Evolutionary conservation across 2,797 vertebrate genomes (phyloP).

Genomic region (Pseudochromis fuscus): DNA sequence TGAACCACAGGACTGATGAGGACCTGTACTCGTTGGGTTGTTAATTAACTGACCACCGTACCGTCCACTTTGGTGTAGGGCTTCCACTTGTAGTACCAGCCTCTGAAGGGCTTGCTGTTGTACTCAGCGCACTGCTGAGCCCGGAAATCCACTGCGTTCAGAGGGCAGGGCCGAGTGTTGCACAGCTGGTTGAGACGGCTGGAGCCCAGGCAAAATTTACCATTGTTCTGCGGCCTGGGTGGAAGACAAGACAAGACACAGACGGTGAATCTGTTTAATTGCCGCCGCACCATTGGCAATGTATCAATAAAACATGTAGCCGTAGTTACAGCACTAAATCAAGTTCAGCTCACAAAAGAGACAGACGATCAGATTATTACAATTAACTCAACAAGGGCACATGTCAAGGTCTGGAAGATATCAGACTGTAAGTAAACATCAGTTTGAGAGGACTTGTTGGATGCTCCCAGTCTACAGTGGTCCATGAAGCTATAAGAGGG

Average conservation of each 20-base stretch:
- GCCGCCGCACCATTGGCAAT: not conserved
- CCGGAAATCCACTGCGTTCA: slow-evolving; percentile 88
- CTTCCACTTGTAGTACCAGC: slow-evolving; percentile 99
- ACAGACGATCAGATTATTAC: not conserved
- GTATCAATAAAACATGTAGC: not conserved
- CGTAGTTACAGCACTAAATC: not conserved
- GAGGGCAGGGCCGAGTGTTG: slow-evolving; percentile 86
- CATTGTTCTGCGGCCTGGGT: slow-evolving; percentile 93
- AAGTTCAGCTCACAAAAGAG: not conserved
- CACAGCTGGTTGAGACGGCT: slow-evolving; percentile 92
- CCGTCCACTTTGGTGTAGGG: slow-evolving; percentile 97
- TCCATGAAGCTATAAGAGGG: too few species aligned
- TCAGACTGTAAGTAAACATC: too few species aligned
- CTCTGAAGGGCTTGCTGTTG: slow-evolving; percentile 97
- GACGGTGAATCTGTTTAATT: not conserved
- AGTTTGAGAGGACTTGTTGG: too few species aligned
- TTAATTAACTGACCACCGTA: slow-evolving; percentile 68
- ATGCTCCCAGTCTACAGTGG: too few species aligned
- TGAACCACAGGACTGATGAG: not conserved
- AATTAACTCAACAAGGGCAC: too few species aligned
- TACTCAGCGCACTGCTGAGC: slow-evolving; percentile 96
- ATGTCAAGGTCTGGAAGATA: too few species aligned
- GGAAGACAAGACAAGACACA: slow-evolving; percentile 17
- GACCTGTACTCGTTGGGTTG: not conserved
- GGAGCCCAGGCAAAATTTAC: slow-evolving; percentile 92